Base-by-base conservation (phyloP, 1,140 invertebrate genomes). In the Periplaneta americana region DNA sequence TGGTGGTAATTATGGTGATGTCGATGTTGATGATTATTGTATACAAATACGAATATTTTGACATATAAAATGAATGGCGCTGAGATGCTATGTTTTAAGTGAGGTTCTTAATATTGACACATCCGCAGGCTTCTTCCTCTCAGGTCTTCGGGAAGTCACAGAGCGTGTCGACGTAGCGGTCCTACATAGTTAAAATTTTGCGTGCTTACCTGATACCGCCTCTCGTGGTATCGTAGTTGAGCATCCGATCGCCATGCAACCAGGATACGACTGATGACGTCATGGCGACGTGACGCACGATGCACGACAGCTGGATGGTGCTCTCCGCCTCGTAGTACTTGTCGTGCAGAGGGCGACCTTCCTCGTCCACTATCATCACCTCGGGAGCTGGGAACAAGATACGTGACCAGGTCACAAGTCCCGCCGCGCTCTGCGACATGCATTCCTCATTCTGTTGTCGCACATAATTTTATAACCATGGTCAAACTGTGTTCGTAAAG, bases 281-380 rank as follows among this genome's bases (percentile, higher is more conserved):
- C 86, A 95, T 90, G 83, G 91, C 92, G 86, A 93, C 93, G 87
- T 95, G 92, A 4, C 93, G 90, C 31, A 94, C 93, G 79, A 94
- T 89, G 86, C 94, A 95, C 79, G 93, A 90, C 83, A 95, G 87
- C 81, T 94, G 93, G 81, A 95, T 91, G 5, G 94, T 95, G 80
- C 93, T 94, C 84, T 94, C 94, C 0, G 93, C 93, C 85, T 95
- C 93, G 85, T 94, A 94, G 86, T 93, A 94, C 85, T 94, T 94
- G 87, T 94, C 94, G 82, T 91, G 88, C 34, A 94, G 88, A 13
- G 91, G 91, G 84, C 90, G 90, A 9, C 93, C 93, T 82, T 93
- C 90, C 83, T 93, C 92, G 85, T 95, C 94, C 36, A 95, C 92
- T 85, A 95, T 94, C 88, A 92, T 91, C 28, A 95, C 93, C 86